Evolutionary conservation across 2,888 invertebrate genomes (phyloP).

Genomic region (Scaptodrosophila latifasciaeformis): DNA sequence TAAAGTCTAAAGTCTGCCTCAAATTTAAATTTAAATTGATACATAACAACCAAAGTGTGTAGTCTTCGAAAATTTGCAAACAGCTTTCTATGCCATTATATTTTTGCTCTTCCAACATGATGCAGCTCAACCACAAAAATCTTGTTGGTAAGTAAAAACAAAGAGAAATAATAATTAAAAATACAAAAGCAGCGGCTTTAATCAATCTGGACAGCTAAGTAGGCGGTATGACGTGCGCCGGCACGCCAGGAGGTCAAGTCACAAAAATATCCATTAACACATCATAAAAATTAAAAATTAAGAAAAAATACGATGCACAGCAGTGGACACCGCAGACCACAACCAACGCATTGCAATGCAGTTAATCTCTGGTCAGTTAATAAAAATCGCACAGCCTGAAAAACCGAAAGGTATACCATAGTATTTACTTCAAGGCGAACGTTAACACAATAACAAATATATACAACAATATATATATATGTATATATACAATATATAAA

Average conservation of each 20-base stretch:
- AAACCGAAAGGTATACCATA: constrained; percentile 59
- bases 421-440: constrained; percentile 42
- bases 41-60: too few relatives aligned
- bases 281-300: constrained; percentile 65
- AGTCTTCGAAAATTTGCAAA: too few relatives aligned
- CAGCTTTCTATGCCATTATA: too few relatives aligned
- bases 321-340: constrained; percentile 8
- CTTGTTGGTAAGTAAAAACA: too few relatives aligned
- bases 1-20: too few relatives aligned
- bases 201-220: constrained; percentile 14
- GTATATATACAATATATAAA: background rate
- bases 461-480: too few relatives aligned
- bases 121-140: background rate
- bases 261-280: constrained; percentile 68
- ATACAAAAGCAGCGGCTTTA: background rate
- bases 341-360: background rate
- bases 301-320: constrained; percentile 53
- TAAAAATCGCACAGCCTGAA: constrained; percentile 48
- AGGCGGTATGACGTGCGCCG: constrained; percentile 6
- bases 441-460: background rate
- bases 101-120: too few relatives aligned
- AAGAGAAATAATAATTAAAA: too few relatives aligned
- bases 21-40: too few relatives aligned
- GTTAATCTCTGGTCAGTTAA: constrained; percentile 8
- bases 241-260: constrained; percentile 65